Evolutionary conservation across 2,888 invertebrate genomes (phyloP).

Genomic region (Microctonus hyperodae): DNA sequence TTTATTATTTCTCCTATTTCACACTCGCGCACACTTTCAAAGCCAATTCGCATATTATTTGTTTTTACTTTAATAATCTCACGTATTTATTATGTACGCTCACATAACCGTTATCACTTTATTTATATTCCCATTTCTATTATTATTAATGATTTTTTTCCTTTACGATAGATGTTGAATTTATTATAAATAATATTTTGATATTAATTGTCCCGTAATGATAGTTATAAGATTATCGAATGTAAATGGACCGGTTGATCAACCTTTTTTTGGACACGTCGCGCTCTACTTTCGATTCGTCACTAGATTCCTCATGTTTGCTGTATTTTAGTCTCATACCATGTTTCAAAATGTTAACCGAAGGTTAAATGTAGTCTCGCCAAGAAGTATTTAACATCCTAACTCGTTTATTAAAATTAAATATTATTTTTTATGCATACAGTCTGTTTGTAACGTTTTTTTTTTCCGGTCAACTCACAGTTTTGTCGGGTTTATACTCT

Average conservation of each 20-base stretch:
- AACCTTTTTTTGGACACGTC: conserved; percentile 1
- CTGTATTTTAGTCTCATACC: background rate
- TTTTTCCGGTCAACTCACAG: conserved; percentile 25
- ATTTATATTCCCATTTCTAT: background rate
- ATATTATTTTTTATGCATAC: background rate
- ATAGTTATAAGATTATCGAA: too few species aligned
- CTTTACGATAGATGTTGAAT: background rate
- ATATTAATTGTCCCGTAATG: too few species aligned
- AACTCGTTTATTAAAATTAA: conserved; percentile 1
- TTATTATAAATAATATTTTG: too few species aligned
- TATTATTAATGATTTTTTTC: background rate
- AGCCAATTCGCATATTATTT: background rate
- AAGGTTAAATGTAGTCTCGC: conserved; percentile 15
- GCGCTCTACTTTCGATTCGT: background rate
- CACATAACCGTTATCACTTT: background rate
- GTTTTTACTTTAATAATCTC: background rate
- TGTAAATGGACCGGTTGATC: conserved; percentile 14
- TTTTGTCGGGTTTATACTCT: conserved; percentile 31
- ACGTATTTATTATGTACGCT: background rate
- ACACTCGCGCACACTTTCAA: background rate
- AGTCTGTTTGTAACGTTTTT: conserved; percentile 1
- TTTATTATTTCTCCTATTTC: background rate
- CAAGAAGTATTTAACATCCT: background rate
- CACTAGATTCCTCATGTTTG: too few species aligned
- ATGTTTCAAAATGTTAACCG: conserved; percentile 3